Evolutionary conservation across 2,113 vertebrate genomes (phyloP), one percentile per base, ranked within the genome.

Genomic region (Potamarius usumacintae): DNA sequence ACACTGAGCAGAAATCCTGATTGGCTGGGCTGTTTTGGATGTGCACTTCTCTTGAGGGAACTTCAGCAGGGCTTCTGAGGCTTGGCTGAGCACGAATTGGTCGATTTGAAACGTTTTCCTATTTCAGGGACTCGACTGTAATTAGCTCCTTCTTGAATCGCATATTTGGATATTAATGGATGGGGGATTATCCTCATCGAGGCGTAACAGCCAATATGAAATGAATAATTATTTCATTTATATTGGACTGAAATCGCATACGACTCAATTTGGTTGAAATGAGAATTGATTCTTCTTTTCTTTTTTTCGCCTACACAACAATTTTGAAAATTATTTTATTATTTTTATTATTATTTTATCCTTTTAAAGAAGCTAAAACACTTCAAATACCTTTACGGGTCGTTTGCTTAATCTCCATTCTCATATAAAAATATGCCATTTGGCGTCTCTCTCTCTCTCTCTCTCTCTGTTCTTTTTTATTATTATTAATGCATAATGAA

Each of bases 141-240:
- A 94, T 94, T 93, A 93, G 90, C 91, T 91, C 84, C 86, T 89
- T 83, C 90, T 89, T 94, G 92, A 90, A 89, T 90, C 91, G 91
- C 92, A 92, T 89, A 94, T 94, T 94, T 94, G 90, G 92, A 94
- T 94, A 94, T 94, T 93, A 92, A 94, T 93, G 92, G 91, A 92
- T 42, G 84, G 90, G 92, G 91, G 91, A 93, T 95, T 94, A 94
- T 93, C 91, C 89, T 76, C 87, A 85, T 62, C 92, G 90, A 91
- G 89, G 91, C 91, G 91, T 65, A 91, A 88, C 88, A 92, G 85
- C 84, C 87, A 90, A 85, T 89, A 94, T 94, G 89, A 93, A 93
- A 94, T 91, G 83, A 92, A 92, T 91, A 84, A 94, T 94, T 92
- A 83, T 91, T 93, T 92, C 91, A 93, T 92, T 91, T 83, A 86